Conservation (phyloP, 1,140 invertebrate genomes). For the Trichomalopsis sarcophagae region DNA sequence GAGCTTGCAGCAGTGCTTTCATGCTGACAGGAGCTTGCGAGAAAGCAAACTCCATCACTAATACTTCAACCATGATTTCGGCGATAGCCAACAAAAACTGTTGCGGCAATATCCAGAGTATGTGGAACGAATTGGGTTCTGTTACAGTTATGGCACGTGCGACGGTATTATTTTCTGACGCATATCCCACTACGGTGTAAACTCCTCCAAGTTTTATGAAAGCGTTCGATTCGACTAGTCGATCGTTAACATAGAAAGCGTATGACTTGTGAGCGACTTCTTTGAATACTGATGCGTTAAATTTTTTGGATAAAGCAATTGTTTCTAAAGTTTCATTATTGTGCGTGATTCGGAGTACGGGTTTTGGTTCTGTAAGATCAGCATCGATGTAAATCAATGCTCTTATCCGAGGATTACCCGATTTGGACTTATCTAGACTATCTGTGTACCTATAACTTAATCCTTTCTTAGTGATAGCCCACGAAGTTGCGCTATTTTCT, state of each 20-base stretch:
- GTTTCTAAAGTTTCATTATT: neutral
- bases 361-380: neutral
- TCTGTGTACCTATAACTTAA: neutral
- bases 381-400: constrained; percentile 2
- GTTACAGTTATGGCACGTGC: constrained; percentile 75
- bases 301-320: neutral
- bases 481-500: constrained; percentile 1
- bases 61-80: constrained; percentile 92
- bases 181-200: constrained; percentile 75
- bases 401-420: neutral
- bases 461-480: constrained; percentile 1
- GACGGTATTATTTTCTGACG: constrained; percentile 55
- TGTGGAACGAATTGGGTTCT: constrained; percentile 82
- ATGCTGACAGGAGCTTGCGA: constrained; percentile 90
- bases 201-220: constrained; percentile 76
- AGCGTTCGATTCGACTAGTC: constrained; percentile 61
- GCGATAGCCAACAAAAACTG: constrained; percentile 89
- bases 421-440: neutral
- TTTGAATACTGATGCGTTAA: constrained; percentile 62
- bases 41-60: constrained; percentile 94
- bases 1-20: constrained; percentile 93
- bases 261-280: constrained; percentile 70
- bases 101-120: constrained; percentile 90
- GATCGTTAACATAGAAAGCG: constrained; percentile 66
- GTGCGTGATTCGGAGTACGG: neutral